Base-by-base conservation (phyloP, 64 coral and sea anemone species). In the Anthopleura sola region DNA sequence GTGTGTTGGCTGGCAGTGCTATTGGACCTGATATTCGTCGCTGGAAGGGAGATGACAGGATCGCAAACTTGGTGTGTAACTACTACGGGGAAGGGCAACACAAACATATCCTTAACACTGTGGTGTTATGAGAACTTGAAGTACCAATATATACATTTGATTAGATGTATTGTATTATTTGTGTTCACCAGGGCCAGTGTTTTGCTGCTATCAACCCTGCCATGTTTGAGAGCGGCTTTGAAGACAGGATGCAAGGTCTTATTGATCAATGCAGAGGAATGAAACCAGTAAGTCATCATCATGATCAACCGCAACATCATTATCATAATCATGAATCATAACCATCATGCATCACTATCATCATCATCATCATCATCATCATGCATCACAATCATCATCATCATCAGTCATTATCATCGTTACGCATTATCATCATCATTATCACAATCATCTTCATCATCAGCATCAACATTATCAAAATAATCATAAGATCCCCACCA, bases 201-300 rank as follows among this genome's bases (percentile, higher is more conserved):
- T 99, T 99, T 88, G 90, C 90, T 75, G 97, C 97, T 33, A 40
- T 99, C 19, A 89, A 99, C 90, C 97, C 97, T 29, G 85, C 80
- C 37, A 89, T 81, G 8, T 99, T 99, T 80, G 85, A 90, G 21
- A 68, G 90, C 68, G 97, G 93, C 1, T 99, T 89, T 92, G 93
- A 94, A 78, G 85, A 94, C 46, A 93, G 97, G 78, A 92, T 99
- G 90, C 93, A 94, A 68, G 82, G 88, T 12, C 68, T 94, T 33
- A 84, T 90, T 64, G 92, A 94, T 49, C 84, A 92, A 23, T 92
- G 87, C 37, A 89, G 97, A 51, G 87, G 78, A n/a, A n/a, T 99
- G 28, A 81, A 91, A 76, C 93, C 97, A 55, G 97, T 99, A 91
- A 86, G 89, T 91, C 28, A 26, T 26, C n/a, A 8, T n/a, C 23